Evolutionary conservation across 1,140 invertebrate species (phyloP).

Genomic region (Drosophila sturtevanti): DNA sequence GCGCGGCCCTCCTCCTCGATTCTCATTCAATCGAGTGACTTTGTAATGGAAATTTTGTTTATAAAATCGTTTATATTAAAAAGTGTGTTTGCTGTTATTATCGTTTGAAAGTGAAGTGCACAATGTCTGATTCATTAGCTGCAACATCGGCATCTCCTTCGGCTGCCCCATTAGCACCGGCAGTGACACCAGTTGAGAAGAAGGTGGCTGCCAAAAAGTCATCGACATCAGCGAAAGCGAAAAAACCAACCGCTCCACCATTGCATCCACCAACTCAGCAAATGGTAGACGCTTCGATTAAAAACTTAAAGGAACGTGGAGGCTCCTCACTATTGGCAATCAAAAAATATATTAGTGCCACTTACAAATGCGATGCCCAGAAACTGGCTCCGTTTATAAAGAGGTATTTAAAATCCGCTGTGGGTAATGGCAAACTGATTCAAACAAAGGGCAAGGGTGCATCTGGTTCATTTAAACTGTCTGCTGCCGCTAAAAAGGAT

Average conservation of each 20-base stretch:
- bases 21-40: too few species aligned
- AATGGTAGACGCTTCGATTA: constrained; percentile 86
- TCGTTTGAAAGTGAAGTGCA: too few species aligned
- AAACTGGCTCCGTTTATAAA: constrained; percentile 86
- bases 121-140: constrained; percentile 78
- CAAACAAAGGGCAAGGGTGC: constrained; percentile 87
- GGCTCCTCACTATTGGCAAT: constrained; percentile 86
- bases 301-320: constrained; percentile 85
- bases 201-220: constrained; percentile 26
- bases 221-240: constrained; percentile 33
- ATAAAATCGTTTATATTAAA: too few species aligned
- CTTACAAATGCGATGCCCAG: constrained; percentile 84
- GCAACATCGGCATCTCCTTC: too few species aligned
- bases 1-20: too few species aligned
- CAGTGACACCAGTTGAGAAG: constrained; percentile 19
- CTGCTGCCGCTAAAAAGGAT: constrained; percentile 50
- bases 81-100: too few species aligned
- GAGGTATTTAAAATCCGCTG: constrained; percentile 85
- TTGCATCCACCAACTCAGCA: constrained; percentile 84
- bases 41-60: too few species aligned
- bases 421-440: constrained; percentile 84
- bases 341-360: constrained; percentile 86
- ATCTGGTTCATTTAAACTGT: constrained; percentile 85
- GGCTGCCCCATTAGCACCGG: constrained; percentile 22
- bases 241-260: constrained; percentile 83